These are phyloP conservation scores for Psammodynastes pulverulentus DNA, from an alignment of 2,113 vertebrate genomes.

Conservation along the genomic window DNA sequence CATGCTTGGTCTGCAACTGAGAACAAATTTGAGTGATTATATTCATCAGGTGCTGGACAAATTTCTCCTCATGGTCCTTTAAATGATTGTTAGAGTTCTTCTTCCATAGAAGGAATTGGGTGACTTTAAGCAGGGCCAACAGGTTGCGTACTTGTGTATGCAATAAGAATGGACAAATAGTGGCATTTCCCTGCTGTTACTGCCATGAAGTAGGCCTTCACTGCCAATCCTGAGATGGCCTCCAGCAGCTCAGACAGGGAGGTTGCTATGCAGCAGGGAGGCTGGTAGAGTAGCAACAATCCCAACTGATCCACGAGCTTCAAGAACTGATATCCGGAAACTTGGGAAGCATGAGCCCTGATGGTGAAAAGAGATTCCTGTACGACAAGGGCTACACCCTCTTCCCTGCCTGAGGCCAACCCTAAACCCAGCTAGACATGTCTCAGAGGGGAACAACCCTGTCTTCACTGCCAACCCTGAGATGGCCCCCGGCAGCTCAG, in stretches of 20 bases:
- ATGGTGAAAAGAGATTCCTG: too few relatives aligned
- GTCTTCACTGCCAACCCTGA: too few relatives aligned
- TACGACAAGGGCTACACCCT: too few relatives aligned
- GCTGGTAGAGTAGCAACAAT: too few relatives aligned
- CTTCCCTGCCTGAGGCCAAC: too few relatives aligned
- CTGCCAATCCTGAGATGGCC: not conserved
- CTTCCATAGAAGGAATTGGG: not conserved
- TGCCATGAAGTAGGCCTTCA: not conserved
- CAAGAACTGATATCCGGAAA: too few relatives aligned
- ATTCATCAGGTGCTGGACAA: not conserved
- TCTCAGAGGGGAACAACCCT: too few relatives aligned
- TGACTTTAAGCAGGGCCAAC: not conserved
- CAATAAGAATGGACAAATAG: not conserved
- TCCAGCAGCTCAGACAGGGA: not conserved
- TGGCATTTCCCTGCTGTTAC: not conserved
- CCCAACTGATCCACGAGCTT: too few relatives aligned
- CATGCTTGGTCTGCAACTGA: not conserved
- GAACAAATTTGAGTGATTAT: not conserved
- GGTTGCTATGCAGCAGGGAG: not conserved
- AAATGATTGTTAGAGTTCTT: not conserved
- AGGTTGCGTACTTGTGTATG: not conserved
- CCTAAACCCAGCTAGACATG: too few relatives aligned
- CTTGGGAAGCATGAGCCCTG: too few relatives aligned
- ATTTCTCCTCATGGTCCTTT: not conserved
- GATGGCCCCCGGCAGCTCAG: too few relatives aligned